These are phyloP conservation scores for Micronisus gabar DNA, from an alignment of 2,113 vertebrate genomes.

Conservation along the genomic window DNA sequence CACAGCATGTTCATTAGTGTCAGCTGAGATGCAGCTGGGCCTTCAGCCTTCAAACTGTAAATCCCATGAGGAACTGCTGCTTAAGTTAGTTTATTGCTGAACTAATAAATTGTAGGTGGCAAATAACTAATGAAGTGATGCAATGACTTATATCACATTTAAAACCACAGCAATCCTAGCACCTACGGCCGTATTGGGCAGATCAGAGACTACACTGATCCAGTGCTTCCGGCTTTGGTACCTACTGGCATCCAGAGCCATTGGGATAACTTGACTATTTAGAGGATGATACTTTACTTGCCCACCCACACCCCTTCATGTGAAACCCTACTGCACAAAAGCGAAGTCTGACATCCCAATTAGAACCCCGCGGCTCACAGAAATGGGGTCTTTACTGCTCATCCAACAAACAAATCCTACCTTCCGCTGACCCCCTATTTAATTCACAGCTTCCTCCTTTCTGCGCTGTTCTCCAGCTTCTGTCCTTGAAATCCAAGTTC, in stretches of 20 bases:
- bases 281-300: background rate
- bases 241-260: background rate
- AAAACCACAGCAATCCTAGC: background rate
- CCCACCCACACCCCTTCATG: background rate
- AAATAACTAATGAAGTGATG: background rate
- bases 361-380: background rate
- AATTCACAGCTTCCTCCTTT: background rate
- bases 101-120: background rate
- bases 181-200: fast-evolving
- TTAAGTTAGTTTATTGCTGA: background rate
- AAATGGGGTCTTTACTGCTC: background rate
- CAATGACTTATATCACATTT: background rate
- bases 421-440: background rate
- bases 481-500: background rate
- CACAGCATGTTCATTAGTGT: background rate
- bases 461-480: background rate
- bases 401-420: background rate
- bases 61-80: background rate
- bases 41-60: background rate
- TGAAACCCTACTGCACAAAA: background rate
- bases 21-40: background rate
- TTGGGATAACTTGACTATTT: background rate
- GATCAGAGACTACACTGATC: fast-evolving
- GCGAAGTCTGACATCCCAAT: background rate
- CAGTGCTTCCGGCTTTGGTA: too few relatives aligned